phyloP scores from a whole-genome alignment of 1,140 invertebrate genomes.

The Lucilia sericata region DNA sequence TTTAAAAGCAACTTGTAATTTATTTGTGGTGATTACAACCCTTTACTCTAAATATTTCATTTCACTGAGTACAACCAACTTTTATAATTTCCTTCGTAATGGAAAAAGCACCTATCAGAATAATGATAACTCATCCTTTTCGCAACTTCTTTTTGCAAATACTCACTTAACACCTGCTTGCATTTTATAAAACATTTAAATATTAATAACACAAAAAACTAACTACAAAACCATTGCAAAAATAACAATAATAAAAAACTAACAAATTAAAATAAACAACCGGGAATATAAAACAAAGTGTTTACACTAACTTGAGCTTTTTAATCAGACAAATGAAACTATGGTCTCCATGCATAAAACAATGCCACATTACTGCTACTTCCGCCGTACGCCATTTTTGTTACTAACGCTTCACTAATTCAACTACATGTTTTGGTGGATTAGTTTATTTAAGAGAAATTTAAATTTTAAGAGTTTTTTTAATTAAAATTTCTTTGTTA shows the following conservation, averaged over 20 bases:
- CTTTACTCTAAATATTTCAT: too few species aligned
- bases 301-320: conserved; percentile 15
- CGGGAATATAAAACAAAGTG: neutral
- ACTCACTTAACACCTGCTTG: conserved; percentile 12
- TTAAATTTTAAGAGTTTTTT: neutral
- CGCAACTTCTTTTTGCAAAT: neutral
- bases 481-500: neutral
- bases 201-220: neutral
- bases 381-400: neutral
- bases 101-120: neutral
- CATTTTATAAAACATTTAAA: neutral
- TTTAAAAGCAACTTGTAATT: too few species aligned
- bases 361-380: neutral
- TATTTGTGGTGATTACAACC: too few species aligned
- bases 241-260: neutral
- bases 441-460: neutral
- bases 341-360: neutral
- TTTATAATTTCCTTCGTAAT: conserved; percentile 4
- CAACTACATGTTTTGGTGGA: neutral
- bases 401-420: neutral
- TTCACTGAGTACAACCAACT: neutral
- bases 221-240: neutral
- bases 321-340: conserved; percentile 21
- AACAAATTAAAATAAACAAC: conserved; percentile 8
- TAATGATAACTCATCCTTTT: neutral